Evolutionary conservation across 2,888 invertebrate genomes (phyloP).

Genomic region (Timandra comae): DNA sequence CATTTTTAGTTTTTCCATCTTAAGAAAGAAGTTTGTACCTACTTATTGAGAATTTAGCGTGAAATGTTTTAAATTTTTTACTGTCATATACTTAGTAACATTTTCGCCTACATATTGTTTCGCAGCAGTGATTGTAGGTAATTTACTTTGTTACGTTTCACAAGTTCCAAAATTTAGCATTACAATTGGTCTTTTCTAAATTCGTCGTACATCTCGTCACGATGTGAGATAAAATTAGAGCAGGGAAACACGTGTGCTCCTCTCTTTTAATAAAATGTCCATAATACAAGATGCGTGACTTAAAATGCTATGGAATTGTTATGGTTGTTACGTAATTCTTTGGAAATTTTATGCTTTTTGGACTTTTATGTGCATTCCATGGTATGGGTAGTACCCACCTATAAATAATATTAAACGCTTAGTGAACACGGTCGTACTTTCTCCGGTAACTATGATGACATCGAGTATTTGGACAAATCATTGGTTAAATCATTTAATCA

Average conservation of each 20-base stretch:
- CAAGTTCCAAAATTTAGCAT: conserved; percentile 22
- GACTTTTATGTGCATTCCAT: not conserved
- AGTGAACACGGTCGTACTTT: conserved; percentile 7
- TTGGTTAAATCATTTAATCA: no score
- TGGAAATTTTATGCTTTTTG: conserved; percentile 1
- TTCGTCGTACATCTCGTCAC: conserved; percentile 31
- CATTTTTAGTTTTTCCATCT: conserved; percentile 56
- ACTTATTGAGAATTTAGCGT: no score
- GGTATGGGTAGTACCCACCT: no score
- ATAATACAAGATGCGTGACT: conserved; percentile 44
- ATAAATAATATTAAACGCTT: not conserved
- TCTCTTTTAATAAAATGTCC: conserved; percentile 30
- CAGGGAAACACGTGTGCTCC: conserved; percentile 33
- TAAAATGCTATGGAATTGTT: conserved; percentile 37
- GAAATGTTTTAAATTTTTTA: no score
- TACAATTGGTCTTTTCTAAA: conserved; percentile 34
- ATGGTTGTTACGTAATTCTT: conserved; percentile 24
- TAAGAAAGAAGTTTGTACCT: no score
- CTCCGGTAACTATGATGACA: no score
- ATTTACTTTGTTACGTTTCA: no score
- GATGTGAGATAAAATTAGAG: conserved; percentile 41
- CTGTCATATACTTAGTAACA: no score
- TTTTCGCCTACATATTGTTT: no score
- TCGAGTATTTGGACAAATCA: no score
- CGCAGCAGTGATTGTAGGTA: conserved; percentile 4